Conservation (phyloP, 2,113 vertebrate species). For the Hippolais icterina region DNA sequence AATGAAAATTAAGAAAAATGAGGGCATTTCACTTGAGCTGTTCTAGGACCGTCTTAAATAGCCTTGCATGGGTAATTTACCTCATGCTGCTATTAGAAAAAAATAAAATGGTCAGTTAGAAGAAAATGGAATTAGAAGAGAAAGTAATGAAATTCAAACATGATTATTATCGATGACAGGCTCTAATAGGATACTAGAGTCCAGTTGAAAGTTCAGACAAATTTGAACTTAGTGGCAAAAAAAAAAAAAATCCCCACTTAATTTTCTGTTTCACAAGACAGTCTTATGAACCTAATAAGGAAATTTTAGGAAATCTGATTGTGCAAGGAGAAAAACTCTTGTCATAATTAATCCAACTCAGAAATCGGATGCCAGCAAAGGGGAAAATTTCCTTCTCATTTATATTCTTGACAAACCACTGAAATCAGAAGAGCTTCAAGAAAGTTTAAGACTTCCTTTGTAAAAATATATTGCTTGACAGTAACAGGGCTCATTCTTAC, state of each 20-base stretch:
- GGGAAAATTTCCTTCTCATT: conserved; percentile 3
- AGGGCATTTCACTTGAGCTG: neutral
- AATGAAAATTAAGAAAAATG: conserved; percentile 21
- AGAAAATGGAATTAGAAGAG: neutral
- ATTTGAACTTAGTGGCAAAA: neutral
- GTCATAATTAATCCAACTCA: conserved; percentile 11
- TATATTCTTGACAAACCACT: neutral
- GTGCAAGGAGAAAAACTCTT: neutral
- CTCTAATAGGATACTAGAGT: neutral
- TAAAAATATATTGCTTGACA: conserved; percentile 1
- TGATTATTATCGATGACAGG: neutral
- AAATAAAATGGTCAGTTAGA: neutral
- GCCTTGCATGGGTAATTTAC: neutral
- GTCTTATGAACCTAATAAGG: neutral
- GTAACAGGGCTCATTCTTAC: neutral
- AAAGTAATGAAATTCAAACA: neutral
- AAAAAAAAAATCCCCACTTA: neutral
- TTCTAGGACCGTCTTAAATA: neutral
- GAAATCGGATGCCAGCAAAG: conserved; percentile 4
- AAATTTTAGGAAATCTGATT: conserved; percentile 8
- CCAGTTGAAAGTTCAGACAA: neutral
- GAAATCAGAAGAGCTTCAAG: neutral
- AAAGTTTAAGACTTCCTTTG: conserved; percentile 10
- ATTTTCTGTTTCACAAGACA: neutral
- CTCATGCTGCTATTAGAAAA: neutral